Evolutionary conservation across 2,113 vertebrate species (phyloP).

Genomic region (Megaceryle torquata): DNA sequence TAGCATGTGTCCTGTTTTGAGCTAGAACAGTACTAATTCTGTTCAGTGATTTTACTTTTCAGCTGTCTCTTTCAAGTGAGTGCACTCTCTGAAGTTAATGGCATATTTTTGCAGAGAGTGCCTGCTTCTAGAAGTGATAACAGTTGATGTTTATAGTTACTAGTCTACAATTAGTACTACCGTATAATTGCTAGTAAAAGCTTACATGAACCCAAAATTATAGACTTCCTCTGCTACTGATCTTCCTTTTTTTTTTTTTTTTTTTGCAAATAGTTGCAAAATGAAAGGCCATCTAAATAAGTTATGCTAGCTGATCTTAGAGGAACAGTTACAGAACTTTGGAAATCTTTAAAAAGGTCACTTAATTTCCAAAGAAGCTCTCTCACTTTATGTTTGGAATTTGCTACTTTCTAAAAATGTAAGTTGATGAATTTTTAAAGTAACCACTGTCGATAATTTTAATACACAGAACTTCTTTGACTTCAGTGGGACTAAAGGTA

Average conservation of each 20-base stretch:
- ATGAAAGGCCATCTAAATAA: background rate
- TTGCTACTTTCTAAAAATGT: background rate
- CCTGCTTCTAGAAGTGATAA: no score
- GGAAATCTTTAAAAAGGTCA: background rate
- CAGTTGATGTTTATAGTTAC: background rate
- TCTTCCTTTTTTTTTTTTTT: background rate
- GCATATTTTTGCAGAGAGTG: no score
- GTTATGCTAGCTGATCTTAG: background rate
- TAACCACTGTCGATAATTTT: background rate
- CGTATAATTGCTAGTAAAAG: background rate
- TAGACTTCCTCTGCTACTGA: background rate
- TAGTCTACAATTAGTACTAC: background rate
- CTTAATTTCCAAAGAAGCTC: background rate
- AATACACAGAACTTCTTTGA: background rate
- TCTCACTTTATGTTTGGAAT: background rate
- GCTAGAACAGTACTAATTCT: background rate
- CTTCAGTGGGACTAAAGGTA: background rate
- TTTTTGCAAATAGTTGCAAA: background rate
- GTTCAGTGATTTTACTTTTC: background rate
- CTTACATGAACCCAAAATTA: background rate
- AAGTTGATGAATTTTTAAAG: background rate
- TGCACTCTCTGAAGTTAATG: background rate
- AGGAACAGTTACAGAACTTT: background rate
- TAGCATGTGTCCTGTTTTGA: background rate
- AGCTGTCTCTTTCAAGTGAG: background rate